Conservation (phyloP, 92 coral and sea anemone genomes). For the Galaxea fascicularis region DNA sequence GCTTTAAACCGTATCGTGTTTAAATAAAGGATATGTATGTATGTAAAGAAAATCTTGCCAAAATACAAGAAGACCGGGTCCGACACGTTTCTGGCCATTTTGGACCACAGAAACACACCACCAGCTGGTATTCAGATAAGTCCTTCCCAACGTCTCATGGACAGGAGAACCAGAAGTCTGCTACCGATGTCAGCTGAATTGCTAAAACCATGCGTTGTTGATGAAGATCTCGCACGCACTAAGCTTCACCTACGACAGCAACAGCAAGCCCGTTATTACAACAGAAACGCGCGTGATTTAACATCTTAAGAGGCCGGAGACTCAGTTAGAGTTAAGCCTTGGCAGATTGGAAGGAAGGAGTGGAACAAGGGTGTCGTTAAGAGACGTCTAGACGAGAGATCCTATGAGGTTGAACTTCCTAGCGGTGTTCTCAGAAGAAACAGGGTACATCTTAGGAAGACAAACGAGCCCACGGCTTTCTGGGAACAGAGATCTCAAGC, state of each 20-base stretch:
- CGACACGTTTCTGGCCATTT: no score
- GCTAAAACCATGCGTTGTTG: slow-evolving; percentile 15
- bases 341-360: slow-evolving; percentile 31
- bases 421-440: slow-evolving; percentile 22
- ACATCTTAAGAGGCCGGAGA: slow-evolving; percentile 22
- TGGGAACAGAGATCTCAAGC: no score
- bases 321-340: slow-evolving; percentile 38
- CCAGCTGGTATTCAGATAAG: slow-evolving; percentile 36
- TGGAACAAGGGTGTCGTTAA: slow-evolving; percentile 31
- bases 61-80: no score
- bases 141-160: slow-evolving; percentile 46
- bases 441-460: slow-evolving; percentile 14
- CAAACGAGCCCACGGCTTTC: not conserved
- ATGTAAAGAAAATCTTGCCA: no score
- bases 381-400: slow-evolving; percentile 38
- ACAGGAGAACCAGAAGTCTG: slow-evolving; percentile 42
- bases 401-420: slow-evolving; percentile 26
- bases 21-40: no score
- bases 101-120: no score
- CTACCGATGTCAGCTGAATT: slow-evolving; percentile 25
- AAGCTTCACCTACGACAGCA: slow-evolving; percentile 41
- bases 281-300: slow-evolving; percentile 36
- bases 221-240: slow-evolving; percentile 12
- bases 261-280: slow-evolving; percentile 48
- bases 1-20: no score